phyloP scores from a whole-genome alignment of 2,113 vertebrate species.

The Paedocypris sp. region DNA sequence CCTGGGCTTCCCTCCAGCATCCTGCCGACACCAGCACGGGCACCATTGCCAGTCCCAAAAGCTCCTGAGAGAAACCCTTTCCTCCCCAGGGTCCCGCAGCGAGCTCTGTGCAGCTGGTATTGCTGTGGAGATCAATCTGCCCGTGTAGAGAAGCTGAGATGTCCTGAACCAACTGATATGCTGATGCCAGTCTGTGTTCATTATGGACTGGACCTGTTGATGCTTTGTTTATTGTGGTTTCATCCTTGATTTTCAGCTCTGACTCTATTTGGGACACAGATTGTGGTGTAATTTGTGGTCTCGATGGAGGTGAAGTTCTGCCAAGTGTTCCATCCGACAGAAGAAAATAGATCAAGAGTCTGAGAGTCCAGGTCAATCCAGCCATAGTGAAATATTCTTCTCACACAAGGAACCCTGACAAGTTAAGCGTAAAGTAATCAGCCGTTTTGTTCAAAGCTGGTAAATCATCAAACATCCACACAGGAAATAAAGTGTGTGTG shows the following conservation, averaged over 20 bases:
- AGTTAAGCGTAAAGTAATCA: too few relatives aligned
- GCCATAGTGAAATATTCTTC: constrained; percentile 14
- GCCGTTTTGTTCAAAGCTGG: too few relatives aligned
- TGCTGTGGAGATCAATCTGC: constrained; percentile 37
- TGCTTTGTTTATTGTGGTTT: too few relatives aligned
- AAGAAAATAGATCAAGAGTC: constrained; percentile 53
- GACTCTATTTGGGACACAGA: background rate
- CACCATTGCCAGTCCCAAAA: constrained; percentile 63
- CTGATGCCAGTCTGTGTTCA: background rate
- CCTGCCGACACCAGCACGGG: constrained; percentile 59
- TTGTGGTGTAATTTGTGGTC: background rate
- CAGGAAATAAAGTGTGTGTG: too few relatives aligned
- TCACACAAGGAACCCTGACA: too few relatives aligned
- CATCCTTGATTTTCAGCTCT: background rate
- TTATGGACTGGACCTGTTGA: too few relatives aligned
- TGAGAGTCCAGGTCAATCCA: constrained; percentile 45
- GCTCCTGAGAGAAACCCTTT: constrained; percentile 47
- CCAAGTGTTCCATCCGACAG: constrained; percentile 46
- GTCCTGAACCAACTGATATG: background rate
- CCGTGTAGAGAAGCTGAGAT: constrained; percentile 40
- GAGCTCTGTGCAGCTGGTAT: constrained; percentile 58
- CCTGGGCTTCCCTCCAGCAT: constrained; percentile 53
- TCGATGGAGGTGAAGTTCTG: constrained; percentile 27
- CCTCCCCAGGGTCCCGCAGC: constrained; percentile 53
- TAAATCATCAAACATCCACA: too few relatives aligned